phyloP scores from a whole-genome alignment of 2,888 invertebrate genomes.

The Volucella inflata region DNA sequence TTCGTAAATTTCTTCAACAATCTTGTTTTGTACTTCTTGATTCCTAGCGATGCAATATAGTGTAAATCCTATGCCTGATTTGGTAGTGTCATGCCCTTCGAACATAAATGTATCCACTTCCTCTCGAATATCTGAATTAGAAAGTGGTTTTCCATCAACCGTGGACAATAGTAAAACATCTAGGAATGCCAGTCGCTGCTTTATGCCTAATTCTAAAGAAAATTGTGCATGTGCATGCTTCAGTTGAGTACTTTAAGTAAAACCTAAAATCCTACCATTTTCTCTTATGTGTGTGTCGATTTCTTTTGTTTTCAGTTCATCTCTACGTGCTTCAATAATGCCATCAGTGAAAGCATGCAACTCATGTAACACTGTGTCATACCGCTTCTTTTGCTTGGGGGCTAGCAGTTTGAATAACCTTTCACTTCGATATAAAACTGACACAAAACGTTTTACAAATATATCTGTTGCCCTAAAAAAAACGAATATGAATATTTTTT shows the following conservation, averaged over 20 bases:
- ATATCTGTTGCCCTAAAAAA: constrained; percentile 72
- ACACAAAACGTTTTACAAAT: constrained; percentile 73
- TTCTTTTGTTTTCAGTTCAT: constrained; percentile 36
- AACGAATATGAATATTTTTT: not conserved
- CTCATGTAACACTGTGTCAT: constrained; percentile 59
- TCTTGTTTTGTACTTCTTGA: constrained; percentile 77
- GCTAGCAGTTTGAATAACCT: constrained; percentile 69
- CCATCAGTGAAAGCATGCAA: constrained; percentile 76
- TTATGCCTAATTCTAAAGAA: constrained; percentile 60
- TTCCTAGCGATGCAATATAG: constrained; percentile 77
- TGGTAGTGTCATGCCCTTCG: constrained; percentile 82
- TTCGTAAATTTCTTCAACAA: constrained; percentile 77
- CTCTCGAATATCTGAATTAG: constrained; percentile 76
- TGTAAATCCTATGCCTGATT: constrained; percentile 77
- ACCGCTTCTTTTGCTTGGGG: constrained; percentile 54
- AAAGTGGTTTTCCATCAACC: constrained; percentile 68
- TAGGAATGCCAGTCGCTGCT: constrained; percentile 75
- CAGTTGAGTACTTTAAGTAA: not conserved
- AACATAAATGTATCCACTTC: constrained; percentile 80
- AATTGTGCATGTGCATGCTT: not conserved
- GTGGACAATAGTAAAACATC: constrained; percentile 75
- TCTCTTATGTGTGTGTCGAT: constrained; percentile 57
- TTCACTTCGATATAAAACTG: constrained; percentile 74
- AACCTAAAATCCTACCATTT: constrained; percentile 25
- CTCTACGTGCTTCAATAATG: constrained; percentile 74